These are phyloP conservation scores for Apocrypta bakeri DNA, from an alignment of 1,140 invertebrate species.

Conservation along the genomic window DNA sequence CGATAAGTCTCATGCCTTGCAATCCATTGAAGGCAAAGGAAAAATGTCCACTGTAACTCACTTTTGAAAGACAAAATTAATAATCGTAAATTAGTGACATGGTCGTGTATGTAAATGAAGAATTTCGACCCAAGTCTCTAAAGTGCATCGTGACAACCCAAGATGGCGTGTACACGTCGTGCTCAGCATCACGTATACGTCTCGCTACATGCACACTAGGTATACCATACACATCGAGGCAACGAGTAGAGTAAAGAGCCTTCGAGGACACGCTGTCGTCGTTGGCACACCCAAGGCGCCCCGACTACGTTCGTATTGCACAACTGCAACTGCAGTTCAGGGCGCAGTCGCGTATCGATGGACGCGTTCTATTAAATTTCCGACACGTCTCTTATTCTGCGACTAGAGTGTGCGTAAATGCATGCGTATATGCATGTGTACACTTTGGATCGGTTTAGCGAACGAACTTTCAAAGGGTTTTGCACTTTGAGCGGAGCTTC, in stretches of 20 bases:
- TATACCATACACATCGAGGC: no score
- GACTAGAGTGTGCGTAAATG: background rate
- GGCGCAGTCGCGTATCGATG: slow-evolving; percentile 5
- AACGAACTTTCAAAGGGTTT: no score
- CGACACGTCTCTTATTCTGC: background rate
- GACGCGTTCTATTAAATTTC: slow-evolving; percentile 44
- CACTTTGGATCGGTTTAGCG: no score
- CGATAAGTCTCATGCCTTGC: no score
- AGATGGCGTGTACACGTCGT: background rate
- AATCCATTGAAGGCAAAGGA: no score
- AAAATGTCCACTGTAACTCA: background rate
- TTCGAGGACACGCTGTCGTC: no score
- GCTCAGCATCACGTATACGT: no score
- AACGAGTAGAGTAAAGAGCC: no score
- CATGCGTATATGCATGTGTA: no score
- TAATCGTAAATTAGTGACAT: background rate
- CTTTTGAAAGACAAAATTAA: slow-evolving; percentile 11
- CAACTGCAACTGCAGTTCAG: background rate
- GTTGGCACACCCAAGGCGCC: background rate
- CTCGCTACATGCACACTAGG: no score
- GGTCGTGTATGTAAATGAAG: background rate
- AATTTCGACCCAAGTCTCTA: no score
- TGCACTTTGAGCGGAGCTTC: no score
- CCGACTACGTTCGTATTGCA: background rate
- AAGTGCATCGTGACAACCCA: background rate